Evolutionary conservation across 2,113 vertebrate genomes (phyloP).

Genomic region (Stegostoma tigrinum): DNA sequence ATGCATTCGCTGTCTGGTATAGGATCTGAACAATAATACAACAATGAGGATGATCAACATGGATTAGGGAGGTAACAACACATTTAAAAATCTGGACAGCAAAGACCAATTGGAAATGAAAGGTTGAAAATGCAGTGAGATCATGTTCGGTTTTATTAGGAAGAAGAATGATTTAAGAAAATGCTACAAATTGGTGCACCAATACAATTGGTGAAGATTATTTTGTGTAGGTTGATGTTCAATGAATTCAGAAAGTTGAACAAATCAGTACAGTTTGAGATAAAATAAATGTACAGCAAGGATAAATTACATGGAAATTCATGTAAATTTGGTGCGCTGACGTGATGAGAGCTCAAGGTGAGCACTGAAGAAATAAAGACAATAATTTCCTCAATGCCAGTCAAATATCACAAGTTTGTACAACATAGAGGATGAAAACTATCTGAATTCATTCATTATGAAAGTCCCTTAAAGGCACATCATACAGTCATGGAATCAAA

Average conservation of each 20-base stretch:
- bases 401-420: not conserved
- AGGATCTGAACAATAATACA: no score
- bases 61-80: not conserved
- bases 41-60: not conserved
- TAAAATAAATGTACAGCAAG: not conserved
- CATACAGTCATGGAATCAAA: no score
- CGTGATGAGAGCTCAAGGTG: not conserved
- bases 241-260: not conserved
- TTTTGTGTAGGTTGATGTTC: not conserved
- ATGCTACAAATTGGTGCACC: not conserved
- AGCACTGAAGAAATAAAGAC: not conserved
- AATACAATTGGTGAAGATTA: not conserved
- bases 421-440: not conserved
- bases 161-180: not conserved
- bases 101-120: not conserved
- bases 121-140: not conserved
- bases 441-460: not conserved
- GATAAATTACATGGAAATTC: no score
- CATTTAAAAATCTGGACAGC: not conserved
- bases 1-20: no score
- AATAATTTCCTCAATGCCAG: not conserved
- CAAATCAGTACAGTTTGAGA: not conserved
- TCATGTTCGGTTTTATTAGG: not conserved
- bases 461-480: not conserved
- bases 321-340: not conserved